Evolutionary conservation across 2,113 vertebrate species (phyloP).

Genomic region (Sapajus apella): DNA sequence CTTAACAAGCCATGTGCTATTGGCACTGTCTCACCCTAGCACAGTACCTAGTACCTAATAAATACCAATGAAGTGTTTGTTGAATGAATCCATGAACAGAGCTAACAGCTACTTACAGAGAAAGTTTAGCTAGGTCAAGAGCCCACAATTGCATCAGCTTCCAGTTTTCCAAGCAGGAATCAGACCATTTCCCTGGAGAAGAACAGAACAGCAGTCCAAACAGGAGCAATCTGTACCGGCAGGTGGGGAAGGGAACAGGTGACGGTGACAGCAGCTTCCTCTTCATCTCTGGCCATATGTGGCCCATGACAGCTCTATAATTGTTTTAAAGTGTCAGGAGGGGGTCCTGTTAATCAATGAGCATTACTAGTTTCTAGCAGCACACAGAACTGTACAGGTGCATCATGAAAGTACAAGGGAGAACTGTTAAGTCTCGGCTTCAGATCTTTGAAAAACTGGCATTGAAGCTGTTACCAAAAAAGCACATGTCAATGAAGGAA

Average conservation of each 20-base stretch:
- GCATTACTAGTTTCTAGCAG: slow-evolving; percentile 74
- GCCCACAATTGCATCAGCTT: background rate
- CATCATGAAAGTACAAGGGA: slow-evolving; percentile 76
- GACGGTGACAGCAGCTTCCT: slow-evolving; percentile 64
- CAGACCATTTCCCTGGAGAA: slow-evolving; percentile 75
- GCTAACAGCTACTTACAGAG: background rate
- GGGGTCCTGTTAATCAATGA: slow-evolving; percentile 80
- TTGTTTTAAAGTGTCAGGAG: slow-evolving; percentile 79
- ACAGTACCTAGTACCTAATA: background rate
- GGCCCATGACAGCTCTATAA: slow-evolving; percentile 78
- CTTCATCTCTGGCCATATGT: slow-evolving; percentile 70
- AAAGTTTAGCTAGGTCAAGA: background rate
- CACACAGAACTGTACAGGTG: slow-evolving; percentile 79
- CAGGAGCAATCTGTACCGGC: slow-evolving; percentile 78
- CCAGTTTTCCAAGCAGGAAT: slow-evolving; percentile 72
- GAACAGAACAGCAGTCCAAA: slow-evolving; percentile 66
- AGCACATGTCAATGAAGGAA: background rate
- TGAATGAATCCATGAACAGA: background rate
- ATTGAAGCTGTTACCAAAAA: background rate
- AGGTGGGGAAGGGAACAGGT: slow-evolving; percentile 74
- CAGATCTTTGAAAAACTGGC: slow-evolving; percentile 63
- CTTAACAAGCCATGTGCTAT: background rate
- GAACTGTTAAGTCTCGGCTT: slow-evolving; percentile 65
- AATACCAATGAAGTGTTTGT: background rate
- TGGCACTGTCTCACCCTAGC: background rate